Conservation (phyloP, 1,140 invertebrate species). For the Drosophila teissieri region DNA sequence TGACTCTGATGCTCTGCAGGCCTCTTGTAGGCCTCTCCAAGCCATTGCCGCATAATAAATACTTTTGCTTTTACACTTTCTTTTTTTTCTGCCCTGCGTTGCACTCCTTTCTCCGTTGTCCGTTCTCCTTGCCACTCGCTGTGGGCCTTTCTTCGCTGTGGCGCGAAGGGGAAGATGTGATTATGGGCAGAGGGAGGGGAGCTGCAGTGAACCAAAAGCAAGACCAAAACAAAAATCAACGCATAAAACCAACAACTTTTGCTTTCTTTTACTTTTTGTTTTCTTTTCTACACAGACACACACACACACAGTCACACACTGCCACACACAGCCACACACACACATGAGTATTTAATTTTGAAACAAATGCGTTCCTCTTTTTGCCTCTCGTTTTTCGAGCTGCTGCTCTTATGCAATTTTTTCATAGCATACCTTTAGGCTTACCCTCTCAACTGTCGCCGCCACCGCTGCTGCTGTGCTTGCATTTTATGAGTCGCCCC, state of each 20-base stretch:
- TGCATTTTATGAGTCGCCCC: constrained; percentile 56
- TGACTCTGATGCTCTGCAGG: constrained; percentile 48
- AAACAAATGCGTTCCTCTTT: constrained; percentile 64
- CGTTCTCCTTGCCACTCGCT: not conserved
- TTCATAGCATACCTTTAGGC: constrained; percentile 76
- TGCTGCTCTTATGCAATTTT: constrained; percentile 63
- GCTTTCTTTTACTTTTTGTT: constrained; percentile 66
- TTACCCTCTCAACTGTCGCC: constrained; percentile 52
- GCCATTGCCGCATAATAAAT: constrained; percentile 73
- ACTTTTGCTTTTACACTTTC: constrained; percentile 82
- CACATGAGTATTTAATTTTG: constrained; percentile 71
- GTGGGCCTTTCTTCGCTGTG: not conserved
- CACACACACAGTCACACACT: constrained; percentile 30
- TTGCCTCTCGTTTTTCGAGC: constrained; percentile 27
- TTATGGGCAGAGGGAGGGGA: constrained; percentile 57
- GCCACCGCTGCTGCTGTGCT: constrained; percentile 46
- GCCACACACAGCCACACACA: constrained; percentile 14
- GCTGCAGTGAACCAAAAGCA: constrained; percentile 46
- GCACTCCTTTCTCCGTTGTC: constrained; percentile 5
- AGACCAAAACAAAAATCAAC: constrained; percentile 60
- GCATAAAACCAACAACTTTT: constrained; percentile 70
- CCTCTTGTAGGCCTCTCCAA: constrained; percentile 49
- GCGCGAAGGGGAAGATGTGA: constrained; percentile 42
- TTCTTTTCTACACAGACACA: constrained; percentile 42
- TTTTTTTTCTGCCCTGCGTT: constrained; percentile 45